Evolutionary conservation across 2,888 invertebrate species (phyloP), one percentile per base, ranked within the genome.

Genomic region (Acleris sparsana): DNA sequence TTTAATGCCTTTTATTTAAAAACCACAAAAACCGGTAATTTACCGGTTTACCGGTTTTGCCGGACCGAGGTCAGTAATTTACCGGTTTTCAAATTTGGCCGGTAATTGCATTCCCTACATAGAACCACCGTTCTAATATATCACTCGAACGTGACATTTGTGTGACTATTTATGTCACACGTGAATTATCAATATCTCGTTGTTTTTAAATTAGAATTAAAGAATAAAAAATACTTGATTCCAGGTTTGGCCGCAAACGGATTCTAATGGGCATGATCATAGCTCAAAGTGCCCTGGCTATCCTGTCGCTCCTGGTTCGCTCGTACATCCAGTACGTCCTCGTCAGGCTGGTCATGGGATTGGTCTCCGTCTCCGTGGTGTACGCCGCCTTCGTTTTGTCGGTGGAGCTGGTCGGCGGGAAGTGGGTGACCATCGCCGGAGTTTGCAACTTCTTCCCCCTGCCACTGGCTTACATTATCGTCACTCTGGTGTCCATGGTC

Each of bases 371-470:
- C n/a, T 96, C 96, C 18, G 95, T 97, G 56, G 97, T 97, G 25
- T 96, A 96, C 83, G 95, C 96, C 48, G 96, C 96, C 29, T 96
- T 97, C 75, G 96, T 97, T 6, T 89, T 97, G 44, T 95, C 96
- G 46, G 96, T 96, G 74, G 97, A 97, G 83, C 88, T 96, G 63
- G 96, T 96, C 4, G 96, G 96, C 49, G 96, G 96, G 2, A 95
- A 95, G 73, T 96, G 96, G 96, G 93, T 96, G 69, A 96, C 96
- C 3, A 95, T 96, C 65, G 95, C 96, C 2, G 97, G 97, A 63
- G 96, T 97, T 68, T 96, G 96, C 74, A 96, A 96, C 84, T 94
- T 96, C 76, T 96, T 97, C 82, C 96, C 96, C 68, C 93, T 97
- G 69, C 96, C 96, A 17, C 82, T 96, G 60, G 95, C 96, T 51